Evolutionary conservation across 2,888 invertebrate genomes (phyloP), one percentile per base, ranked within the genome.

Genomic region (Leptopterna dolabrata): DNA sequence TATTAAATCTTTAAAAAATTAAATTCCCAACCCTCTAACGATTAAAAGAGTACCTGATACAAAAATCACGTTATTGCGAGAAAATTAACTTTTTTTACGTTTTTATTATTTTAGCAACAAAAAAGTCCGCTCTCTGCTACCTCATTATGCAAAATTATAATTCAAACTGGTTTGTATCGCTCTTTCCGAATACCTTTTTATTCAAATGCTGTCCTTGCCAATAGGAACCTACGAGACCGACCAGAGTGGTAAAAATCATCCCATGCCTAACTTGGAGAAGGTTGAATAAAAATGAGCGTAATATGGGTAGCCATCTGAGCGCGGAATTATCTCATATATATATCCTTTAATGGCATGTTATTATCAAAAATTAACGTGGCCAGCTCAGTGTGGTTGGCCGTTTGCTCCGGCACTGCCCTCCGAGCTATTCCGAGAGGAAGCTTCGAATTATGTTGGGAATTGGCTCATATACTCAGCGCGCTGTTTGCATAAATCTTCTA

Each of bases 261-360:
- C n/a, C 51, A n/a, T 14, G 45, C 45, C 16, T 1, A n/a, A 51
- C n/a, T 36, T 7, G 36, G 36, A 2, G 36, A 36, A 36, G 63
- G 63, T 19, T 24, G 24, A 19, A 24, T 7, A 45, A 78, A 78
- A 45, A 41, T 45, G 13, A 24, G 78, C 78, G 78, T 78, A 78
- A 78, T 45, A 6, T 19, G 24, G 19, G 78, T 78, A 78, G 78
- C 78, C 78, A 19, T 29, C 27, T 45, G 27, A 24, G 45, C 27
- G 45, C 27, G 19, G 78, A 41, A 78, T 78, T 41, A 78, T 78
- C 78, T 19, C 19, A 19, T 78, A n/a, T 19, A 63, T 78, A 73
- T 78, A 78, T 78, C 78, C 78, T 78, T 78, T 78, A 78, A 78
- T 78, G 78, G 43, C 45, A 45, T 14, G 78, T 78, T 78, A 78